Evolutionary conservation across 2,113 vertebrate species (phyloP).

Genomic region (Pseudolaguvia tuberculata): DNA sequence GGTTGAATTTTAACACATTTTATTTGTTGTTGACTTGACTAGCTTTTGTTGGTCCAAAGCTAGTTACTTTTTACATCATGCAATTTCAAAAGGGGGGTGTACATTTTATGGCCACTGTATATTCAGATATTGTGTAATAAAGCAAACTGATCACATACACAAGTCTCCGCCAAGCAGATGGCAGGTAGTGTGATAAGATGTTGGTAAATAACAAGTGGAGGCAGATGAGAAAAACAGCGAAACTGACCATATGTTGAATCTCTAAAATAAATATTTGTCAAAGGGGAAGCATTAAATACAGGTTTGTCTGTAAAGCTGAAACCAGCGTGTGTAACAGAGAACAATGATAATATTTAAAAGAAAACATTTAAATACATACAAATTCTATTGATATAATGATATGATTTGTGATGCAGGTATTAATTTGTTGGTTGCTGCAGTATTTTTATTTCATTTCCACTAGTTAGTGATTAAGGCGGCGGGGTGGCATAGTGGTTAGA

Average conservation of each 20-base stretch:
- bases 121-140: not conserved
- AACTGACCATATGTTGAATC: constrained; percentile 61
- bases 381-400: too few relatives aligned
- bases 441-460: too few relatives aligned
- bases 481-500: too few relatives aligned
- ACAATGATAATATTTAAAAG: not conserved
- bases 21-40: not conserved
- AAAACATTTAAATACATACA: not conserved
- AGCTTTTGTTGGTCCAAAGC: too few relatives aligned
- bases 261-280: constrained; percentile 58
- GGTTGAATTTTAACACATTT: too few relatives aligned
- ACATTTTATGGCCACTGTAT: not conserved
- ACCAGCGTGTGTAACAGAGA: not conserved
- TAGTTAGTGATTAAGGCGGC: too few relatives aligned
- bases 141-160: not conserved
- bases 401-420: not conserved
- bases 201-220: constrained; percentile 48
- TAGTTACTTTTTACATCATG: too few relatives aligned
- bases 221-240: constrained; percentile 15
- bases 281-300: constrained; percentile 42
- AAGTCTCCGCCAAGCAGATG: not conserved
- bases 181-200: not conserved
- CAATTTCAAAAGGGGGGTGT: not conserved
- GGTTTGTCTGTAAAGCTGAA: not conserved
- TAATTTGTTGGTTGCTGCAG: too few relatives aligned